Evolutionary conservation across 2,797 vertebrate genomes (phyloP).

Genomic region (Protonibea diacanthus): DNA sequence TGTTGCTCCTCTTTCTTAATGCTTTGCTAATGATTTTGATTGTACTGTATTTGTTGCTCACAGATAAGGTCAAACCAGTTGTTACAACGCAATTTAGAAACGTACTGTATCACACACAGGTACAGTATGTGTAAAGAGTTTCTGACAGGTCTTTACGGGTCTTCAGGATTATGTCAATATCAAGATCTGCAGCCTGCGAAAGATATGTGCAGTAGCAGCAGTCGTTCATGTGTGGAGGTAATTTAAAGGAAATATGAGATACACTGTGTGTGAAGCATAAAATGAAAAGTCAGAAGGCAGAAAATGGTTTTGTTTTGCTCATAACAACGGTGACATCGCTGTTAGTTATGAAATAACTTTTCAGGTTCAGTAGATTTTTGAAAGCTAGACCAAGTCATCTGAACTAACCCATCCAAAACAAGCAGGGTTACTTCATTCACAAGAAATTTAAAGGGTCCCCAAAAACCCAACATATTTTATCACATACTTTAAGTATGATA

Average conservation of each 20-base stretch:
- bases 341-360: neutral
- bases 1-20: conserved; percentile 18
- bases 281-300: conserved; percentile 4
- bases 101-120: conserved; percentile 1
- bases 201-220: neutral
- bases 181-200: conserved; percentile 17
- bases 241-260: neutral
- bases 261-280: neutral
- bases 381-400: neutral
- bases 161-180: neutral
- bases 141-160: neutral
- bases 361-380: neutral
- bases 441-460: neutral
- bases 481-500: too few relatives aligned
- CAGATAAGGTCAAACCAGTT: conserved; percentile 15
- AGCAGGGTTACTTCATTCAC: neutral
- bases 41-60: conserved; percentile 41
- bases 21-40: conserved; percentile 31
- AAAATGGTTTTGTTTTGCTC: conserved; percentile 9
- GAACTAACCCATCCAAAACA: neutral
- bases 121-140: neutral
- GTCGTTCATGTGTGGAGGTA: conserved; percentile 6
- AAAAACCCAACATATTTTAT: neutral
- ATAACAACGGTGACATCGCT: neutral
- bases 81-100: neutral